A percentile compares a stretch with the other conserved stretches of the same genome.
These are phyloP conservation scores for Nansenia antarctica DNA, from an alignment of 2,113 vertebrate genomes.

Conservation along the genomic window DNA sequence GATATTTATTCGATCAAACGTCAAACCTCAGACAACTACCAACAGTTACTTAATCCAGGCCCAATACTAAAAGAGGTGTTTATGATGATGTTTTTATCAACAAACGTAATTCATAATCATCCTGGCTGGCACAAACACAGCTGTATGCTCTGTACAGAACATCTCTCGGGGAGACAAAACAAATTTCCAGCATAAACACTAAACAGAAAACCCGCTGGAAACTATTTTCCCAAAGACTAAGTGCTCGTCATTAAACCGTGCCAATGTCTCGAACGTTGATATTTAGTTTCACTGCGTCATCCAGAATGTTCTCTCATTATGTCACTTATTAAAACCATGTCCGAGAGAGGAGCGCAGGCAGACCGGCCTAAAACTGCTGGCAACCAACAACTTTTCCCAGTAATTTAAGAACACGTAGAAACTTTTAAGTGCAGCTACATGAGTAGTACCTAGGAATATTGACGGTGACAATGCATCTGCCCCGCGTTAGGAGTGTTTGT, in stretches of 20 bases:
- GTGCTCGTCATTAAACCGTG: slow-evolving; percentile 27
- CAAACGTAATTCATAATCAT: slow-evolving; percentile 42
- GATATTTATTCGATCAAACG: slow-evolving; percentile 23
- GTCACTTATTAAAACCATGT: slow-evolving; percentile 60
- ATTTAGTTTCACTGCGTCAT: slow-evolving; percentile 65
- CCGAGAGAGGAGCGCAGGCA: slow-evolving; percentile 49
- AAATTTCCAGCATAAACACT: slow-evolving; percentile 35
- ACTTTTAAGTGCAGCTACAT: slow-evolving; percentile 19
- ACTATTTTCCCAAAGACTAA: too few species aligned
- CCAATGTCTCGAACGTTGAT: slow-evolving; percentile 48
- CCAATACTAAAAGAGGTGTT: slow-evolving; percentile 44
- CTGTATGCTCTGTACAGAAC: too few species aligned
- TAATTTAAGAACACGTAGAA: slow-evolving; percentile 55
- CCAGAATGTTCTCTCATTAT: slow-evolving; percentile 60
- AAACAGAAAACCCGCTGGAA: slow-evolving; percentile 52
- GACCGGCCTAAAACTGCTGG: slow-evolving; percentile 43
- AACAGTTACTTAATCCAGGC: slow-evolving; percentile 37
- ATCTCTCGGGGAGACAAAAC: slow-evolving; percentile 26
- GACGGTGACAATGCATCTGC: slow-evolving; percentile 71
- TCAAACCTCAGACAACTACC: too few species aligned
- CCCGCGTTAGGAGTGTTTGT: slow-evolving; percentile 45
- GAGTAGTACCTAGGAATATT: slow-evolving; percentile 54
- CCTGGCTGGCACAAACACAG: background rate
- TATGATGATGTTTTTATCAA: slow-evolving; percentile 41
- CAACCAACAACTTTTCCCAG: slow-evolving; percentile 42